Conservation (phyloP, 2,797 vertebrate genomes). For the Kryptopterus vitreolus region DNA sequence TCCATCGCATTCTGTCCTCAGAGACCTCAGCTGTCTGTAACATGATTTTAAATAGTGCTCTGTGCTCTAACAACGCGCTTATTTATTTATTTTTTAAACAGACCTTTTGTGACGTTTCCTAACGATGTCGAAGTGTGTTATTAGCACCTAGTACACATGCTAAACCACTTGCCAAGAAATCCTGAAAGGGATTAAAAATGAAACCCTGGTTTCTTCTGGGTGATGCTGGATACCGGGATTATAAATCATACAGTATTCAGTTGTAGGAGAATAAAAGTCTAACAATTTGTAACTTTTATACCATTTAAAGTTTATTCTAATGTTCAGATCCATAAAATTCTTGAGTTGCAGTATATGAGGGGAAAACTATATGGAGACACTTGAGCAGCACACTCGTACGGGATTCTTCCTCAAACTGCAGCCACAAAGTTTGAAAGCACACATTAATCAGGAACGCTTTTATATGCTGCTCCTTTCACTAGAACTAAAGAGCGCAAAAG, state of each 20-base stretch:
- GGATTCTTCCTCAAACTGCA: not conserved
- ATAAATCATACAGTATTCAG: not conserved
- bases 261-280: not conserved
- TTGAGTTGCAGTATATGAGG: not conserved
- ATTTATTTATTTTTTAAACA: too few species aligned
- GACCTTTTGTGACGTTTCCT: not conserved
- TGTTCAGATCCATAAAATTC: not conserved
- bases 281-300: not conserved
- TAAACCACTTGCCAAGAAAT: not conserved
- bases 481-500: not conserved
- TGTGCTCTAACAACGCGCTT: not conserved
- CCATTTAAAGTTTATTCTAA: not conserved
- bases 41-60: constrained; percentile 5
- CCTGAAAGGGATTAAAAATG: not conserved
- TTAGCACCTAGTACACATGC: not conserved
- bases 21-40: not conserved
- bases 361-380: not conserved
- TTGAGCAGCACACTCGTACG: not conserved
- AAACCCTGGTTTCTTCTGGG: not conserved
- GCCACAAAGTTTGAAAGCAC: not conserved
- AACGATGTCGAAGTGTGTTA: not conserved
- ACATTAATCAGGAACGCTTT: not conserved
- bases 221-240: not conserved
- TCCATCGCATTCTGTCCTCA: not conserved
- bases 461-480: not conserved